Evolutionary conservation across 1,140 invertebrate species (phyloP).

Genomic region (Delia radicum): DNA sequence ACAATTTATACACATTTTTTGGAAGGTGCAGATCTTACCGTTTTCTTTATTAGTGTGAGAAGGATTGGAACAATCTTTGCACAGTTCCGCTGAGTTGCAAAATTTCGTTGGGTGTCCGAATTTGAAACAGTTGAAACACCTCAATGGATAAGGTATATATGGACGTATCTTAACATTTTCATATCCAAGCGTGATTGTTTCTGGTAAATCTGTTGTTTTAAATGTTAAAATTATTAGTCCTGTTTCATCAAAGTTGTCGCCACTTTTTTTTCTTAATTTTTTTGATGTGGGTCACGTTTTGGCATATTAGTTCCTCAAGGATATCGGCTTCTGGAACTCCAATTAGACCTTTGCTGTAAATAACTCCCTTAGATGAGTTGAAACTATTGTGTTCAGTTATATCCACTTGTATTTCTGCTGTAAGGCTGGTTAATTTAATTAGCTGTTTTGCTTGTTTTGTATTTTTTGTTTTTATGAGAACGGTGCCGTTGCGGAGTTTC

Average conservation of each 20-base stretch:
- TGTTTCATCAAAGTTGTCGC: conserved; percentile 18
- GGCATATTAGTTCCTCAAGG: not conserved
- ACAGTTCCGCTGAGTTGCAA: conserved; percentile 10
- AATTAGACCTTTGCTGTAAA: not conserved
- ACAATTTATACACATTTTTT: conserved; percentile 20
- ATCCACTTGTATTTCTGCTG: not conserved
- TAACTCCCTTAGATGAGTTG: not conserved
- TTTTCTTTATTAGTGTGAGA: not conserved
- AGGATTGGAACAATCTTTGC: not conserved
- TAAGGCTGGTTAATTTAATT: not conserved
- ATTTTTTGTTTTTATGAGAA: not conserved
- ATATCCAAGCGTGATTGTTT: conserved; percentile 20
- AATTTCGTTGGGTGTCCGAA: no score
- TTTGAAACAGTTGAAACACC: conserved; percentile 28
- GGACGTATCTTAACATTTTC: conserved; percentile 22
- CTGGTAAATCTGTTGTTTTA: not conserved
- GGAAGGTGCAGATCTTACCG: not conserved
- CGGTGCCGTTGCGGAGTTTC: not conserved
- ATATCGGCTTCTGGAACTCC: not conserved
- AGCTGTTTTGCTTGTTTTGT: not conserved
- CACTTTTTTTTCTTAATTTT: conserved; percentile 8
- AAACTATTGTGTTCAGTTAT: not conserved
- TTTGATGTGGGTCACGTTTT: not conserved
- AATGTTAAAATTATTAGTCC: conserved; percentile 24
- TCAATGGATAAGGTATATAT: conserved; percentile 21